Base-by-base conservation (phyloP, 2,888 invertebrate genomes). In the Lepeophtheirus nordmannii region DNA sequence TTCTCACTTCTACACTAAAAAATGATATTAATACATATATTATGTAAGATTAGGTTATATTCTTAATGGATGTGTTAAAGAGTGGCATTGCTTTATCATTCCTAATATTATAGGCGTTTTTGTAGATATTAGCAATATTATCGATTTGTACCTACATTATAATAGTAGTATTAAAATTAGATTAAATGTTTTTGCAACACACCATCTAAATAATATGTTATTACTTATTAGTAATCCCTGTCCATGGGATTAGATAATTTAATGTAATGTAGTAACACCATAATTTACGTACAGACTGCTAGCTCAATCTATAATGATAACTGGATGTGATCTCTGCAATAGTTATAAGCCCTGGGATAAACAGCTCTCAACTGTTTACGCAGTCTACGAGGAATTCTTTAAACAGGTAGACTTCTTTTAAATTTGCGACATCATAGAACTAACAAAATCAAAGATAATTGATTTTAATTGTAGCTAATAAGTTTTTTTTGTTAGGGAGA, bases 281-380 rank as follows among this genome's bases (percentile, higher is more conserved):
- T 56, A n/a, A 23, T 20, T 66, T 58, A n/a, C n/a, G n/a, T n/a
- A n/a, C 72, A 80, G 87, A 71, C 76, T 82, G 64, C 75, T 87
- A 40, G 79, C 85, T 2, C 83, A 85, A 78, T 86, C 86, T 0
- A 81, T 87, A 69, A 80, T 85, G 2, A 89, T 89, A 89, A 89
- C 89, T 0, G 85, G 85, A 0, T 85, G 86, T 69, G 89, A 89
- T 74, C 76, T 89, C 20, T 87, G 87, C 66, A 87, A 89, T 0
- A 85, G 86, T 70, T 84, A 87, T 0, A 89, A 89, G 73, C 87
- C 88, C 1, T 89, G 89, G 88, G 81, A 84, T 30, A 79, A 86
- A 1, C 89, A 89, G 75, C 82, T 83, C 22, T 82, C 86, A 72
- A 87, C 88, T 0, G 88, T 88, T 1, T 82, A 82, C 72, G 85